Evolutionary conservation across 1,140 invertebrate species (phyloP), one percentile per base, ranked within the genome.

Genomic region (Whitmania pigra): DNA sequence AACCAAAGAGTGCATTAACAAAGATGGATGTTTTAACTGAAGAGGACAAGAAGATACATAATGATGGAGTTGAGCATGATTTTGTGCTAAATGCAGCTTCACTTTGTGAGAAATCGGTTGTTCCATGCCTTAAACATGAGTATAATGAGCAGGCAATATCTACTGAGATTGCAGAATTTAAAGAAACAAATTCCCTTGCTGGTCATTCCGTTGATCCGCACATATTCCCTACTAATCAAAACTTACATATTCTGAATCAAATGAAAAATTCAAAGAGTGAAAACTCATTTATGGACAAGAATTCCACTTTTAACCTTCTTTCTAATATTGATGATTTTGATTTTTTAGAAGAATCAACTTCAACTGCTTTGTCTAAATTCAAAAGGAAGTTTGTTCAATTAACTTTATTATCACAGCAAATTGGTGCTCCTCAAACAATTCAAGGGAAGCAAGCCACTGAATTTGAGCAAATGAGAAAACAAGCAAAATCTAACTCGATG

Each of bases 261-360:
- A 63, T 63, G 22, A 63, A 63, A 63, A 63, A 63, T 31, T 63
- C 57, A 31, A 22, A 63, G 22, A 63, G 57, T 31, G 57, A 63
- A 31, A 63, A 31, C 22, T 25, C 57, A 22, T 31, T 63, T 63
- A 63, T 63, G 22, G 22, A 22, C 6, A 63, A 15, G 29, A 25
- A 22, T 7, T 63, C 57, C 9, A 63, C 6, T n/a, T 63, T 25
- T 5, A 20, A 63, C 29, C 20, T 63, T 15, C 57, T 63, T n/a
- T 25, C 22, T 31, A n/a, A 31, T 31, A 7, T 63, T 22, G 29
- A 63, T 63, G 57, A 63, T 25, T 25, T 63, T 22, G 57, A 63
- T 15, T 63, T 63, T 63, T 63, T 63, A 25, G 57, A 63, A n/a
- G 3, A 63, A 63, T 20, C 22, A 63, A n/a, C 57, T 63, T 63